Conservation (phyloP, 2,797 vertebrate genomes). For the Hippoglossus hippoglossus region DNA sequence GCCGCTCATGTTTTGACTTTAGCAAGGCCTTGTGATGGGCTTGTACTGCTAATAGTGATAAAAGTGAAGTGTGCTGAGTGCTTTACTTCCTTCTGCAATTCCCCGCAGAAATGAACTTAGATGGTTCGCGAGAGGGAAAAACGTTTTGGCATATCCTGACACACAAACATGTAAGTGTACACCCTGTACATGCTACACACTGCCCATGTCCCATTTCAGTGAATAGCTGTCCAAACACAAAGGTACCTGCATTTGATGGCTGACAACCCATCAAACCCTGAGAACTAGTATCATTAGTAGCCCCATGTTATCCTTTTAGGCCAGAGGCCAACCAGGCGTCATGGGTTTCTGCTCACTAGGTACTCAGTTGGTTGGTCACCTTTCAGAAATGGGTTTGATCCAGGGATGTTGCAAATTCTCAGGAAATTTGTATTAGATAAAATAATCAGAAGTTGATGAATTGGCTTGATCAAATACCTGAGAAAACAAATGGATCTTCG, state of each 20-base stretch:
- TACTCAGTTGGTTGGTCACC: too few species aligned
- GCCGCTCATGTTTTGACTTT: slow-evolving; percentile 51
- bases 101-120: slow-evolving; percentile 29
- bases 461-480: background rate
- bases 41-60: slow-evolving; percentile 38
- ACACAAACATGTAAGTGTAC: background rate
- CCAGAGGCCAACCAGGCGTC: background rate
- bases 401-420: too few species aligned
- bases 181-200: background rate
- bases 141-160: background rate
- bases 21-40: slow-evolving; percentile 47
- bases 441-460: slow-evolving; percentile 5
- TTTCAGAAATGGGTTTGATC: too few species aligned
- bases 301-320: background rate
- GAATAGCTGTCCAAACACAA: slow-evolving; percentile 10
- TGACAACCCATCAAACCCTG: slow-evolving; percentile 1
- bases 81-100: slow-evolving; percentile 36
- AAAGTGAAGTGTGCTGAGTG: slow-evolving; percentile 29
- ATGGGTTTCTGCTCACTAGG: too few species aligned
- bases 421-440: background rate
- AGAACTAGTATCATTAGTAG: background rate
- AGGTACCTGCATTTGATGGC: background rate
- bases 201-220: background rate
- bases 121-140: slow-evolving; percentile 7
- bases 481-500: background rate